phyloP scores from a whole-genome alignment of 2,797 vertebrate species.

The Sparus aurata region DNA sequence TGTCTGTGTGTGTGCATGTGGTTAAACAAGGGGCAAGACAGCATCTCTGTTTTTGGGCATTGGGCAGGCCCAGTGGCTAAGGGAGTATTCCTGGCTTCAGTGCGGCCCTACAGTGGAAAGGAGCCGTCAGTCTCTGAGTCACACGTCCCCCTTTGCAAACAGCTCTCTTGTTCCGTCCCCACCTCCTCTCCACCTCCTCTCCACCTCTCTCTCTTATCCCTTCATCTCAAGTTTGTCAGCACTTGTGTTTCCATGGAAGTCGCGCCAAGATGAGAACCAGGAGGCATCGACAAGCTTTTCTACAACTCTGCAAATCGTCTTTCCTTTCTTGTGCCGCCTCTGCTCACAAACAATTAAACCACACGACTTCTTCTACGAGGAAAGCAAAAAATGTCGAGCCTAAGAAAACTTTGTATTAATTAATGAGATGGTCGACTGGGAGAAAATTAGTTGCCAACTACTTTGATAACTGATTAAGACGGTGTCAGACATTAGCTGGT shows the following conservation, averaged over 20 bases:
- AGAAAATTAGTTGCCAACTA: too few species aligned
- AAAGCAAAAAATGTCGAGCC: neutral
- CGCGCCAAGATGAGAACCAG: slow-evolving; percentile 10
- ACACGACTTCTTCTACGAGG: neutral
- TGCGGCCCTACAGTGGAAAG: slow-evolving; percentile 64
- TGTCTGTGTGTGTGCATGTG: slow-evolving; percentile 31
- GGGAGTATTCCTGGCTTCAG: slow-evolving; percentile 60
- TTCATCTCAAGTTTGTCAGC: slow-evolving; percentile 2
- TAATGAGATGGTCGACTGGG: too few species aligned
- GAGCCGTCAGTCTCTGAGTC: slow-evolving; percentile 59
- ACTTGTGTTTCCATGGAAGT: slow-evolving; percentile 33
- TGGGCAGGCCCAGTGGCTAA: slow-evolving; percentile 52
- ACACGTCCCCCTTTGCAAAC: slow-evolving; percentile 20
- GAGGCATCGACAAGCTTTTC: neutral
- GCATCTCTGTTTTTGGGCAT: slow-evolving; percentile 70
- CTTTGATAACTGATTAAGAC: too few species aligned
- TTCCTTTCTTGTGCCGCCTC: neutral
- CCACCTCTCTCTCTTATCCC: neutral
- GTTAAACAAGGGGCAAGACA: slow-evolving; percentile 53
- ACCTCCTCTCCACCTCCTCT: slow-evolving; percentile 11
- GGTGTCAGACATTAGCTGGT: too few species aligned
- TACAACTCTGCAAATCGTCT: neutral
- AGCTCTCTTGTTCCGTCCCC: slow-evolving; percentile 15
- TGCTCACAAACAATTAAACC: neutral
- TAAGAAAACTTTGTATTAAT: neutral